Evolutionary conservation across 2,113 vertebrate species (phyloP).

Genomic region (Epinephelus lanceolatus): DNA sequence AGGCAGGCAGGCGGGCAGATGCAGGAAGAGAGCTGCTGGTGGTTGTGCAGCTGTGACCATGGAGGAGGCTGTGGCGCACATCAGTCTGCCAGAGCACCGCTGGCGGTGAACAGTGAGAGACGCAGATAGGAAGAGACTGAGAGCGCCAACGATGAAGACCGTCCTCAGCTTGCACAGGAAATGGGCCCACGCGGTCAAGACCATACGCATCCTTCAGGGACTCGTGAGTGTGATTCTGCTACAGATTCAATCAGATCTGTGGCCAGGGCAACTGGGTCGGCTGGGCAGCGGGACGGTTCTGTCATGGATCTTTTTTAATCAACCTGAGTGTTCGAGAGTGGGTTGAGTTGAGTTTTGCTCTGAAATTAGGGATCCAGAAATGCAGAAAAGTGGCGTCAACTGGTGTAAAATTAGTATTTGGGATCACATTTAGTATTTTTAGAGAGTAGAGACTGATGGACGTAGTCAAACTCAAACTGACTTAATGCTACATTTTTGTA

Average conservation of each 20-base stretch:
- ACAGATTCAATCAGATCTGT: constrained; percentile 26
- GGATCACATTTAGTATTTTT: neutral
- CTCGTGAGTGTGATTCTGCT: constrained; percentile 85
- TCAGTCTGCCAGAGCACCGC: constrained; percentile 66
- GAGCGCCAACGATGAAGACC: constrained; percentile 87
- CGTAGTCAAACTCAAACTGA: neutral
- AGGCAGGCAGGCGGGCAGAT: constrained; percentile 71
- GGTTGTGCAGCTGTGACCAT: constrained; percentile 80
- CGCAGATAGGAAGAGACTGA: constrained; percentile 28
- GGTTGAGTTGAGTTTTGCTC: constrained; percentile 6
- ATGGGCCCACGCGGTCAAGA: constrained; percentile 92
- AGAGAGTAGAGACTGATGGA: neutral
- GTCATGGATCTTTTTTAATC: neutral
- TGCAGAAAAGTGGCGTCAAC: constrained; percentile 1
- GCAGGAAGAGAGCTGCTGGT: constrained; percentile 77
- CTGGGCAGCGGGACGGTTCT: constrained; percentile 13
- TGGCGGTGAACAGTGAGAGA: constrained; percentile 64
- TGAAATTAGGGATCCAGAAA: neutral
- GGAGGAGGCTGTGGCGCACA: constrained; percentile 80
- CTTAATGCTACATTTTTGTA: neutral
- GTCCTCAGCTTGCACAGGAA: constrained; percentile 89
- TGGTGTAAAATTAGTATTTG: neutral
- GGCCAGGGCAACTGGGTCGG: neutral
- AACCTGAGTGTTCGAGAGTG: neutral
- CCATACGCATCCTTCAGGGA: constrained; percentile 91